Percentiles rank a stretch among this genome's conserved stretches.
Conservation (phyloP, 2,797 vertebrate species). For the Vipera ursinii region DNA sequence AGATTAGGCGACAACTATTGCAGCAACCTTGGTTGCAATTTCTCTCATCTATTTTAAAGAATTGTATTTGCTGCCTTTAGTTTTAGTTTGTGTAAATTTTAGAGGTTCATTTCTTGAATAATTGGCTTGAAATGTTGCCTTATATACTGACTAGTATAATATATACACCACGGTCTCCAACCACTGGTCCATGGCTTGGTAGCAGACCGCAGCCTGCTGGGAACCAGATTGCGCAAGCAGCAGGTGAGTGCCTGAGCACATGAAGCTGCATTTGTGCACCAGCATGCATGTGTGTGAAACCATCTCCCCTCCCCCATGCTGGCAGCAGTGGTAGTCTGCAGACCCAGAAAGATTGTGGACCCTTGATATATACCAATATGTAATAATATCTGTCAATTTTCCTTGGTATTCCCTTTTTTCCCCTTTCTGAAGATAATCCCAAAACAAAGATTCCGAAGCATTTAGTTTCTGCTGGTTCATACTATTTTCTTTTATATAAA, state of each 20-base stretch:
- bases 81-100: neutral
- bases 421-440: slow-evolving; percentile 24
- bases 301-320: no score
- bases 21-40: neutral
- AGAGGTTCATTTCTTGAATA: neutral
- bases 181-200: neutral
- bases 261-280: neutral
- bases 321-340: no score
- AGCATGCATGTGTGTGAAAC: neutral
- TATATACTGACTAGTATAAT: neutral
- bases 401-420: neutral
- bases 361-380: neutral
- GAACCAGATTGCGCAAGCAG: neutral
- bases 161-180: neutral
- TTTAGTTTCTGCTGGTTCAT: slow-evolving; percentile 8
- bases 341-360: neutral
- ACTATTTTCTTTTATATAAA: slow-evolving; percentile 29
- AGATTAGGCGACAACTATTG: neutral
- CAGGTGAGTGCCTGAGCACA: neutral
- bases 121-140: neutral
- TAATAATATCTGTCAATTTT: neutral
- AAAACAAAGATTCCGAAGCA: slow-evolving; percentile 43
- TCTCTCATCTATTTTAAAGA: neutral
- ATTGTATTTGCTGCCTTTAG: slow-evolving; percentile 10
- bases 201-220: neutral